Evolutionary conservation across 53 echinoderm and acorn worm species (phyloP).

Genomic region (Glandiceps talaboti): DNA sequence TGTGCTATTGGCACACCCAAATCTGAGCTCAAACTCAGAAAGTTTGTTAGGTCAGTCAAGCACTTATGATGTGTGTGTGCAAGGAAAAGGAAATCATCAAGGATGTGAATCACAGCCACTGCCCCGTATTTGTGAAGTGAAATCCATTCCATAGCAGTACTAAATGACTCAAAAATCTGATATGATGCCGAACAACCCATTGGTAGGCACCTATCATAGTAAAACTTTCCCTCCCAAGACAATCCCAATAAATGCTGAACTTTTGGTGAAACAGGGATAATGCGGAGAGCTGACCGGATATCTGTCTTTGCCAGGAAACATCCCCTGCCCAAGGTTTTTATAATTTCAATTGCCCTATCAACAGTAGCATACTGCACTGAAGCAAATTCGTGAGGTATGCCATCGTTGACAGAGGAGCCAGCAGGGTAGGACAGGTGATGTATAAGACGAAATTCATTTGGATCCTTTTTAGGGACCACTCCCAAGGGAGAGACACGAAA

Average conservation of each 20-base stretch:
- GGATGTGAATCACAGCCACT: no score
- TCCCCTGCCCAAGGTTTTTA: constrained; percentile 2
- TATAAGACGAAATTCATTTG: constrained; percentile 22
- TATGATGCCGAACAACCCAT: constrained; percentile 33
- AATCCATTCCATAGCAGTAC: constrained; percentile 28
- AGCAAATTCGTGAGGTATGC: constrained; percentile 9
- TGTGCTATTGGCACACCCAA: no score
- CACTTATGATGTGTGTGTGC: no score
- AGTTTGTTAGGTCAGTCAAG: no score
- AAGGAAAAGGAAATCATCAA: no score
- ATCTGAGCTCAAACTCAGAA: no score
- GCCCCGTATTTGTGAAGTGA: no score
- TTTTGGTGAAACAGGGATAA: constrained; percentile 30
- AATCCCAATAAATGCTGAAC: constrained; percentile 40
- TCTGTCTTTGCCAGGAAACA: constrained; percentile 27
- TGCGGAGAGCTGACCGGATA: constrained; percentile 33
- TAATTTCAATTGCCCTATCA: constrained; percentile 16
- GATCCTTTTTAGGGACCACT: constrained; percentile 25
- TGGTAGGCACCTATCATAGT: constrained; percentile 38
- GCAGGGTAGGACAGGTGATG: constrained; percentile 28
- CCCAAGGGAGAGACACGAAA: not conserved
- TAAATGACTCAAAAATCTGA: constrained; percentile 26
- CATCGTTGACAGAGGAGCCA: constrained; percentile 26
- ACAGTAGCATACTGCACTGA: constrained; percentile 20
- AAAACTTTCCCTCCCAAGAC: constrained; percentile 16